phyloP scores from a whole-genome alignment of 35 echinoderm and acorn worm genomes.

The Apostichopus parvimensis region DNA sequence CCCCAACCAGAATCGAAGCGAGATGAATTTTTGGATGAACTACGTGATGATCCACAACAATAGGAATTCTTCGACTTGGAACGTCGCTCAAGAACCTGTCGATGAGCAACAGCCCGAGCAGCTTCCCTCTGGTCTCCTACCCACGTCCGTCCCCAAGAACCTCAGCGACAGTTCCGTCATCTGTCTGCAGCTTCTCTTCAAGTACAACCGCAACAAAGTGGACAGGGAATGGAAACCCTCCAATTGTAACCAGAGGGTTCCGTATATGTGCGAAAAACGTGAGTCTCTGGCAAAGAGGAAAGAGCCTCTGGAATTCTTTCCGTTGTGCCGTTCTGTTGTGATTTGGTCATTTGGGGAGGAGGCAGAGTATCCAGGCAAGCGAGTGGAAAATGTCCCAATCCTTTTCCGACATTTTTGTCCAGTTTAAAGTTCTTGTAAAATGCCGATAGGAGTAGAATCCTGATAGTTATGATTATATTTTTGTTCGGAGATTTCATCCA shows the following conservation, averaged over 20 bases:
- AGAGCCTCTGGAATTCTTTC: too few relatives aligned
- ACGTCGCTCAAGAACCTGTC: background rate
- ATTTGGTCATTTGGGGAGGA: too few relatives aligned
- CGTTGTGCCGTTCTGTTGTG: too few relatives aligned
- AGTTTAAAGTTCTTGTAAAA: too few relatives aligned
- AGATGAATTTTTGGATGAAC: conserved; percentile 44
- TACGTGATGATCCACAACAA: conserved; percentile 44
- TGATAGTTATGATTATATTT: too few relatives aligned
- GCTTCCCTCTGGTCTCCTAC: conserved; percentile 3
- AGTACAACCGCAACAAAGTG: background rate
- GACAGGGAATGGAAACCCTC: background rate
- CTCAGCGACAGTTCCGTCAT: conserved; percentile 2
- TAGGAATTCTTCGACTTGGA: conserved; percentile 29
- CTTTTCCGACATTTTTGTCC: too few relatives aligned
- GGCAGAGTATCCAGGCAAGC: too few relatives aligned
- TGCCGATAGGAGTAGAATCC: too few relatives aligned
- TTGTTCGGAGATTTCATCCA: too few relatives aligned
- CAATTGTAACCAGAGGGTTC: conserved; percentile 19
- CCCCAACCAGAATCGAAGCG: background rate
- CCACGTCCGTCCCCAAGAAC: conserved; percentile 12
- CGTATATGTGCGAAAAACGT: conserved; percentile 46
- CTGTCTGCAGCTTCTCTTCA: conserved; percentile 23
- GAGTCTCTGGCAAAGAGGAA: background rate
- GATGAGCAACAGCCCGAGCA: background rate
- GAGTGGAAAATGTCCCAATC: too few relatives aligned